phyloP scores from a whole-genome alignment of 2,797 vertebrate species.

The Lutjanus argentimaculatus region DNA sequence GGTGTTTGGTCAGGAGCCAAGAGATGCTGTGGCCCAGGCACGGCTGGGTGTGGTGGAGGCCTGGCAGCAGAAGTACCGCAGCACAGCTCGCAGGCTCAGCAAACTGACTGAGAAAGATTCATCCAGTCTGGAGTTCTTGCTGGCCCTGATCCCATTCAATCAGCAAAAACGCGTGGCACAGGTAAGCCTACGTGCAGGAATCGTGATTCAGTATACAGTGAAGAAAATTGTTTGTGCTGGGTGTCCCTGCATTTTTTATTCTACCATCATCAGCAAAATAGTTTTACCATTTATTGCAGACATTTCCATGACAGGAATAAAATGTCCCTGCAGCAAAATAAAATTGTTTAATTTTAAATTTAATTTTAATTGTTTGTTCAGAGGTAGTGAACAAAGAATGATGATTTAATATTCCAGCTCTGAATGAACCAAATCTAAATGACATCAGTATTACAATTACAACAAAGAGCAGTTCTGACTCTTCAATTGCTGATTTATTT shows the following conservation, averaged over 20 bases:
- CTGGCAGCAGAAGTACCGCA: slow-evolving; percentile 83
- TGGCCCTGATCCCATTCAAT: slow-evolving; percentile 85
- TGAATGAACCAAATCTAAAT: too few relatives aligned
- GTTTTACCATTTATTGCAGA: not conserved
- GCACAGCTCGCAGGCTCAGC: slow-evolving; percentile 86
- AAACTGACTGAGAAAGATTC: slow-evolving; percentile 86
- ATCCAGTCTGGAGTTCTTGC: slow-evolving; percentile 84
- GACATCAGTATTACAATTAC: too few relatives aligned
- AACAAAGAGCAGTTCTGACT: too few relatives aligned
- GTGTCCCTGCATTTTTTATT: not conserved
- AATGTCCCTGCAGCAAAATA: not conserved
- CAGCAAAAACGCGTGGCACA: slow-evolving; percentile 86
- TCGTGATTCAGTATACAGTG: not conserved
- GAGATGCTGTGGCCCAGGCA: slow-evolving; percentile 85
- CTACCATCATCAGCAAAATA: not conserved
- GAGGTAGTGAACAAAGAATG: too few relatives aligned
- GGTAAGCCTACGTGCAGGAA: slow-evolving; percentile 77
- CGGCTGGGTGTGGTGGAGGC: slow-evolving; percentile 90
- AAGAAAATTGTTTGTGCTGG: not conserved
- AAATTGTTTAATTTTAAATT: too few relatives aligned
- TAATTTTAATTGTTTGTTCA: too few relatives aligned
- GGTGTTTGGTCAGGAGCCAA: slow-evolving; percentile 83
- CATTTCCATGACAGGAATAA: not conserved
- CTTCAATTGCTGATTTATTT: too few relatives aligned
- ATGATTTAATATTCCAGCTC: too few relatives aligned